Base-by-base conservation (phyloP, 2,888 invertebrate species). In the Salticus scenicus region DNA sequence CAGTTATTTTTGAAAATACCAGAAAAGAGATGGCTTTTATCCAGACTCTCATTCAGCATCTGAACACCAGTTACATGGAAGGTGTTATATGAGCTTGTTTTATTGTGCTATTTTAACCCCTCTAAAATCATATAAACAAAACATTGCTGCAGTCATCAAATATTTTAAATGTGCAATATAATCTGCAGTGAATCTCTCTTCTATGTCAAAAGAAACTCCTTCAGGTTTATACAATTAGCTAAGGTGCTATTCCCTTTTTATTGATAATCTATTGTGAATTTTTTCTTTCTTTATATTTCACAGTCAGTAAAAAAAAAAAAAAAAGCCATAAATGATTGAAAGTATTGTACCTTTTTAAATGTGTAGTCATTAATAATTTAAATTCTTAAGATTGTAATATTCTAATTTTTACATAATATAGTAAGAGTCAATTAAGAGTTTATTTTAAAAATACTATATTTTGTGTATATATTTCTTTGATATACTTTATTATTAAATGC, bases 21-120 rank as follows among this genome's bases (percentile, higher is more conserved):
- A 94, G 98, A 84, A 97, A 97, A 91, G 98, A 99, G 92, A 99
- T 98, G 98, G 96, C 97, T 90, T 98, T 98, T 92, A 95, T 99
- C 91, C 95, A 97, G 90, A 97, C 96, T 87, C 94, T 99, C 88
- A 98, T 99, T 91, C 95, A 96, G 90, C 94, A 96, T 92, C 94
- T 98, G 92, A 97, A 98, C 92, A 98, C 98, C 4, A 91, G 91
- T 80, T 93, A 92, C 89, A 92, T 93, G 92, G 92, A 92, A 88
- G 93, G 92, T n/a, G 90, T 93, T 28, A 72, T 86, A 14, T 86
- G 69, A 85, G 24, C 30, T 75, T 37, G 67, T 33, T 33, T 33
- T 12, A 20, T 31, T 67, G 74, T 80, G 67, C 57, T 80, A 69
- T 78, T 78, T 71, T 64, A 71, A 71, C 78, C 70, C 70, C n/a